These are phyloP conservation scores for Melanerpes formicivorus DNA, from an alignment of 2,113 vertebrate species.

Conservation along the genomic window DNA sequence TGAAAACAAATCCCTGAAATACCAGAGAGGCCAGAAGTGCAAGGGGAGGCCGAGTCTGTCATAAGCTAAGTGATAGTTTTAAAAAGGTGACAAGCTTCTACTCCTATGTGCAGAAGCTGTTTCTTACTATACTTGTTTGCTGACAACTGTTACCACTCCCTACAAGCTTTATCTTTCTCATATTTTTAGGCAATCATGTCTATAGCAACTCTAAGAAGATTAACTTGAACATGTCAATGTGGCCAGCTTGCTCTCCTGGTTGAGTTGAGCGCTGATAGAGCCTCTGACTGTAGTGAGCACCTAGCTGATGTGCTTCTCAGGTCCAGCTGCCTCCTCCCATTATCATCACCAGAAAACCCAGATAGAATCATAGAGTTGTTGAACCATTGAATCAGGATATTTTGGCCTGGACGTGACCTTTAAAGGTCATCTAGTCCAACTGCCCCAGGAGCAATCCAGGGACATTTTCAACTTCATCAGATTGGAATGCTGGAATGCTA, in stretches of 20 bases:
- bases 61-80: background rate
- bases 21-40: background rate
- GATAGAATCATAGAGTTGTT: background rate
- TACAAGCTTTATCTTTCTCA: background rate
- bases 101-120: background rate
- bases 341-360: background rate
- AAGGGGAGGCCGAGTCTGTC: background rate
- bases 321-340: background rate
- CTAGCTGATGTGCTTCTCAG: background rate
- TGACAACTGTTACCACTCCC: background rate
- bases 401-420: too few relatives aligned
- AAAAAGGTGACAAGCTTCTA: background rate
- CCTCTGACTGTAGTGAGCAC: background rate
- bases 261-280: background rate
- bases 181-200: background rate
- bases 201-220: background rate
- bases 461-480: too few relatives aligned
- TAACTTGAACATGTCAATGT: background rate
- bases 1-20: background rate
- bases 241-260: background rate
- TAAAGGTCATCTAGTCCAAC: too few relatives aligned
- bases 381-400: too few relatives aligned
- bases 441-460: too few relatives aligned
- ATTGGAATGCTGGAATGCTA: too few relatives aligned
- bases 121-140: background rate